Percentiles rank a stretch among this genome's conserved stretches.
These are phyloP conservation scores for Cebidichthys violaceus DNA, from an alignment of 2,113 vertebrate genomes.

Conservation along the genomic window DNA sequence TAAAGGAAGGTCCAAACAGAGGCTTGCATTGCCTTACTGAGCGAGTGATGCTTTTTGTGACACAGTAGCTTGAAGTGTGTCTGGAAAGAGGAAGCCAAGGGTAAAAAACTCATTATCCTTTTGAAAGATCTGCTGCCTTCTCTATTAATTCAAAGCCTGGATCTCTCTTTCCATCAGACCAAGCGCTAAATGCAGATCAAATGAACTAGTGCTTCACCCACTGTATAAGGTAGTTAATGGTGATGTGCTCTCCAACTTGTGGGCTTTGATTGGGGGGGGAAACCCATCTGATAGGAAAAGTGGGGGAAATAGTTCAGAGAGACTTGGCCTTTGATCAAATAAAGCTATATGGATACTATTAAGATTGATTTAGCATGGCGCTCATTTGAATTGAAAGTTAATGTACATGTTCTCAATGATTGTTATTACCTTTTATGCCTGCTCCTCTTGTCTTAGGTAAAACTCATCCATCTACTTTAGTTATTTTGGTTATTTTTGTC, in stretches of 20 bases:
- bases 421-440: slow-evolving; percentile 11
- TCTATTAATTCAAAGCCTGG: slow-evolving; percentile 53
- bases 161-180: slow-evolving; percentile 43
- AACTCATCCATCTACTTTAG: slow-evolving; percentile 4
- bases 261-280: slow-evolving; percentile 31
- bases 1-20: slow-evolving; percentile 4
- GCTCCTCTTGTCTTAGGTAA: slow-evolving; percentile 1
- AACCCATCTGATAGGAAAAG: slow-evolving; percentile 16
- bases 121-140: slow-evolving; percentile 52
- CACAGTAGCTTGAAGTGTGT: slow-evolving; percentile 14
- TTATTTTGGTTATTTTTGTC: neutral
- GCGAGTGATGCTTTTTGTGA: slow-evolving; percentile 10
- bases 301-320: slow-evolving; percentile 15
- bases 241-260: slow-evolving; percentile 17
- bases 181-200: slow-evolving; percentile 62
- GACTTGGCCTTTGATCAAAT: slow-evolving; percentile 44
- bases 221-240: slow-evolving; percentile 49
- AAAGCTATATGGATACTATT: slow-evolving; percentile 21
- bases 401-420: neutral
- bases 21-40: neutral
- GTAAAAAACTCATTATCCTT: slow-evolving; percentile 63
- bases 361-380: slow-evolving; percentile 7
- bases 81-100: slow-evolving; percentile 49
- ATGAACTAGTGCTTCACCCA: slow-evolving; percentile 52
- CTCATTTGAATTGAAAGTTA: slow-evolving; percentile 22